Evolutionary conservation across 2,113 vertebrate genomes (phyloP), one percentile per base, ranked within the genome.

Genomic region (Syrrhaptes paradoxus): DNA sequence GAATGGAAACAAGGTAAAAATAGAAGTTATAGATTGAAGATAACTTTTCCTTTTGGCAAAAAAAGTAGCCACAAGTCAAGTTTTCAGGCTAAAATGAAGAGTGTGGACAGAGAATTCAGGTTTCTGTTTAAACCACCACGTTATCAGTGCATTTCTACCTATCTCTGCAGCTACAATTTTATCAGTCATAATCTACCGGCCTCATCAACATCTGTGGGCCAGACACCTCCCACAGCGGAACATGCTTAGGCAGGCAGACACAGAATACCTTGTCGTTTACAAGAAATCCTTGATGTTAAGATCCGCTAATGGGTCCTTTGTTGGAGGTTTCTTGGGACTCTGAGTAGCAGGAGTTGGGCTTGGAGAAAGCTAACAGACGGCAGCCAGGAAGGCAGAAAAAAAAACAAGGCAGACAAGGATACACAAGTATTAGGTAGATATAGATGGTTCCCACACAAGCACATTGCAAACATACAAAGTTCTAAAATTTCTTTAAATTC

Each of bases 231-330:
- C 87, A 59, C 38, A 85, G 91, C 9, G 16, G 92, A 96, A 94
- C 94, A 90, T 38, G 88, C 93, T 89, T 3, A 17, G 87, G 95
- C 85, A 97, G 86, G 90, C 96, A 97, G 88, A 41, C 89, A 96
- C 93, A 91, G 73, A 95, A 62, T 98, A 98, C 98, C 98, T 99
- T 98, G 91, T 96, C 31, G 61, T 97, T 99, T 99, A 99, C 98
- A 99, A 99, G 99, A 99, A 99, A 98, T 99, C 99, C 98, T 99
- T 99, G 98, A 99, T 99, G 98, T 99, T 99, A 95, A 99, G 99
- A 96, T 99, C 99, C 96, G 99, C 99, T 98, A 99, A 98, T 81
- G 99, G 99, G 97, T 99, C 99, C 98, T 99, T 99, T 97, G 99
- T 95, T 95, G 99, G 99, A 96, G 99, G 99, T 97, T 99, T 99